Percentiles rank a stretch among this genome's conserved stretches.
Conservation (phyloP, 35 echinoderm and acorn worm genomes). For the Lytechinus pictus region DNA sequence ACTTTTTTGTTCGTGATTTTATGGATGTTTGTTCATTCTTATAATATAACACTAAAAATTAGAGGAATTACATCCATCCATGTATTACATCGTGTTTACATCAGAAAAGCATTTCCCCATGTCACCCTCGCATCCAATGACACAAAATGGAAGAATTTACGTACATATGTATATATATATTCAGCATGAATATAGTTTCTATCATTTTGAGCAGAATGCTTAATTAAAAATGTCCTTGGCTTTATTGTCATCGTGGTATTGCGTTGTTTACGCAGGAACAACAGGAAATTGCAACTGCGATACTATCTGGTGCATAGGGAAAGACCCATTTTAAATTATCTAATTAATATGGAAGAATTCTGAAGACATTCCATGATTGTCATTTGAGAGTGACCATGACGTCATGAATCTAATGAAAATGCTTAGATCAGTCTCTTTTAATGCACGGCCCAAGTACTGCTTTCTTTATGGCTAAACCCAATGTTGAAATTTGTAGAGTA, state of each 20-base stretch:
- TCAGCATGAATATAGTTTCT: neutral
- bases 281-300: slow-evolving; percentile 2
- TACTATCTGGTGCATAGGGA: neutral
- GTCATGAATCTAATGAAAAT: neutral
- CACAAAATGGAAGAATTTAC: no score
- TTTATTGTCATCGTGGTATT: neutral
- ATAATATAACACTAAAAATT: no score
- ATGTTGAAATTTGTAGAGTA: no score
- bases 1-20: no score
- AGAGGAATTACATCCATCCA: no score
- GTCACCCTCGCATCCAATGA: no score
- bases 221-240: neutral
- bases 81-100: no score
- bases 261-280: neutral
- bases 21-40: no score
- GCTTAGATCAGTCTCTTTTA: neutral
- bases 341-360: neutral
- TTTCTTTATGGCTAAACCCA: no score
- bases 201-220: neutral
- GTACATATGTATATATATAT: no score
- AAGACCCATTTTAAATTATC: neutral
- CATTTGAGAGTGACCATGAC: neutral
- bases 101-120: no score
- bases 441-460: neutral
- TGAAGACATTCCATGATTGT: neutral